phyloP scores from a whole-genome alignment of 2,113 vertebrate species.

The Enhydra lutris region DNA sequence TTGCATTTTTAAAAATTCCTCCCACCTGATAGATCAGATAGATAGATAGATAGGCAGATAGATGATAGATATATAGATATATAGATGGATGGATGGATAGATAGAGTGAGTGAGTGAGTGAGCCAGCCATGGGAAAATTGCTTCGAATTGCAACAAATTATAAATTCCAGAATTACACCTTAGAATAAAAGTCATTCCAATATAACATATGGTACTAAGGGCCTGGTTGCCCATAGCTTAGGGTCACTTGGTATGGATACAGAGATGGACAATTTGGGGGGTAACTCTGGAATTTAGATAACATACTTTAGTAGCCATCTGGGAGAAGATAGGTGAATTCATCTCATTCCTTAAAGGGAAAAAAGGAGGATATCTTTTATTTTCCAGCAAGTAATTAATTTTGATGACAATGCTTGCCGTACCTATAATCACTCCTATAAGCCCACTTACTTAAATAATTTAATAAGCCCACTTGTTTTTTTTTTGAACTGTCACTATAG shows the following conservation, averaged over 20 bases:
- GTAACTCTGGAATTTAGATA: neutral
- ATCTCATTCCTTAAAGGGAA: neutral
- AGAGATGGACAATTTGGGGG: neutral
- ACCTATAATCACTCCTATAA: neutral
- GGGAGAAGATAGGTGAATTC: neutral
- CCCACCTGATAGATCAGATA: neutral
- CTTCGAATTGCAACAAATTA: conserved; percentile 2
- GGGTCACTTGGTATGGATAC: neutral
- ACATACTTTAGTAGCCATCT: neutral
- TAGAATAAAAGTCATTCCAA: neutral
- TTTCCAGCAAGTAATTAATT: neutral
- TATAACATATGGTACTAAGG: neutral
- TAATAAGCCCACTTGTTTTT: neutral
- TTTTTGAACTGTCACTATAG: neutral
- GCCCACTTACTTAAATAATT: neutral
- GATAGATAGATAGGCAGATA: too few relatives aligned
- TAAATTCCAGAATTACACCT: neutral
- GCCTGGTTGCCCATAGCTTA: neutral
- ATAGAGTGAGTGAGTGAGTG: neutral
- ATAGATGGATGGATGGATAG: neutral
- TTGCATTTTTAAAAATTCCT: neutral
- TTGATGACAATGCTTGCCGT: neutral
- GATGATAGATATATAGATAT: too few relatives aligned
- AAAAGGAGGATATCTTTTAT: neutral
- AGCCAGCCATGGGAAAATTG: neutral